Percentiles rank a stretch among this genome's conserved stretches.
Evolutionary conservation across 2,797 vertebrate genomes (phyloP).

Genomic region (Huso huso): DNA sequence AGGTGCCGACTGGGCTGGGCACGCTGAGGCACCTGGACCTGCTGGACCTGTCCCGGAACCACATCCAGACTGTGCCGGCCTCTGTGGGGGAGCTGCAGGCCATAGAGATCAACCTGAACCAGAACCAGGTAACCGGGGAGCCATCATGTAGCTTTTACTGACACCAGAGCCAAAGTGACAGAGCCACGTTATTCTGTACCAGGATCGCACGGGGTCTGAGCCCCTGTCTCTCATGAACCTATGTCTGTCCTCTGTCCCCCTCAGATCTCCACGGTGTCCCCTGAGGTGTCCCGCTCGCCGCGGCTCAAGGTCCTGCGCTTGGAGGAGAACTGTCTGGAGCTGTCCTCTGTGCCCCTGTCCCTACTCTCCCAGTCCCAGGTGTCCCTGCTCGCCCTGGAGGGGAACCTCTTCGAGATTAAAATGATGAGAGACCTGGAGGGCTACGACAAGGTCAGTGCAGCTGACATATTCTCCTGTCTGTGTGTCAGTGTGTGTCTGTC

Average conservation of each 20-base stretch:
- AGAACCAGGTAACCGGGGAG: constrained; percentile 77
- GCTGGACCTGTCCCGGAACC: constrained; percentile 85
- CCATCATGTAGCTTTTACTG: no score
- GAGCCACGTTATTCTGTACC: no score
- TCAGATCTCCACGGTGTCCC: constrained; percentile 76
- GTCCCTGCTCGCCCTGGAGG: constrained; percentile 86
- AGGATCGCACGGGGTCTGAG: no score
- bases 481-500: background rate
- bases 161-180: no score
- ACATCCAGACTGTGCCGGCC: constrained; percentile 73
- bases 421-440: constrained; percentile 81
- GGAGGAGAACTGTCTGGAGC: constrained; percentile 93
- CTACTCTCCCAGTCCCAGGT: constrained; percentile 84
- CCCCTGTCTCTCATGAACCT: constrained; percentile 12
- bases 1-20: constrained; percentile 74
- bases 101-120: constrained; percentile 94
- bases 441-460: constrained; percentile 76
- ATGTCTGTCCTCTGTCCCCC: constrained; percentile 10
- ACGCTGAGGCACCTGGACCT: constrained; percentile 79
- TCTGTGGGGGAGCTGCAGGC: constrained; percentile 76
- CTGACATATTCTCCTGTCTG: background rate
- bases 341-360: constrained; percentile 76
- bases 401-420: constrained; percentile 94
- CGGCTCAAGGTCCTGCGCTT: constrained; percentile 92
- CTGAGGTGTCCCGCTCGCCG: constrained; percentile 75